Base-by-base conservation (phyloP, 92 coral and sea anemone species). In the Blastomussa wellsi region DNA sequence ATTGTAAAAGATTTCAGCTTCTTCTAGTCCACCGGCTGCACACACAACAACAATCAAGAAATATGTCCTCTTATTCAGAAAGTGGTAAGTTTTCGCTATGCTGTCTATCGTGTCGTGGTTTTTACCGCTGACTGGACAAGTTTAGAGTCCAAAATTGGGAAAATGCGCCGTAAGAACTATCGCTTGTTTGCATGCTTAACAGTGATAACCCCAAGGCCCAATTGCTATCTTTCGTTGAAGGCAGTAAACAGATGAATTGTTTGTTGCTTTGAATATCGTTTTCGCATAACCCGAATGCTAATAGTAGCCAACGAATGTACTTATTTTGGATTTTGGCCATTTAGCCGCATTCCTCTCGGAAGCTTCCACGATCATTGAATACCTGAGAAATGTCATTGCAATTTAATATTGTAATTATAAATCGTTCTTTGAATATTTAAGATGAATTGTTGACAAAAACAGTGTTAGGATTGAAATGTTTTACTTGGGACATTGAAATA, bases 31-130 rank as follows among this genome's bases (percentile, higher is more conserved):
- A 64, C 52, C 78, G 67, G 81, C 73, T 55, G 72, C 74, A 24
- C 44, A 35, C 19, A 55, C 37, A 74, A 33, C 60, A 73, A 36
- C 60, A 20, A 47, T 13, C 10, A 35, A 53, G 62, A 41, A 83
- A 83, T 24, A 83, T 83, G 87, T 83, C 87, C 20, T 77, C 66
- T 9, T 70, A 62, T 24, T 69, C 49, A 49, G 87, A 83, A 22
- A 74, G 87, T 64, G 87, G 87, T 83, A 44, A 83, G 87, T 75
- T 62, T n/a, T 37, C 7, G 13, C 24, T 9, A 11, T 66, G 24
- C 6, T 38, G 16, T 12, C 39, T 60, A 15, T 10, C 11, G 33
- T 22, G 31, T 28, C 32, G 20, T 31, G 24, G 72, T 11, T 79
- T 60, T 79, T 4, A 41, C 14, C 19, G 31, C 65, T 57, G 4